Percentiles rank a stretch among this genome's conserved stretches.
These are phyloP conservation scores for Procambarus clarkii DNA, from an alignment of 1,140 invertebrate species.

Conservation along the genomic window DNA sequence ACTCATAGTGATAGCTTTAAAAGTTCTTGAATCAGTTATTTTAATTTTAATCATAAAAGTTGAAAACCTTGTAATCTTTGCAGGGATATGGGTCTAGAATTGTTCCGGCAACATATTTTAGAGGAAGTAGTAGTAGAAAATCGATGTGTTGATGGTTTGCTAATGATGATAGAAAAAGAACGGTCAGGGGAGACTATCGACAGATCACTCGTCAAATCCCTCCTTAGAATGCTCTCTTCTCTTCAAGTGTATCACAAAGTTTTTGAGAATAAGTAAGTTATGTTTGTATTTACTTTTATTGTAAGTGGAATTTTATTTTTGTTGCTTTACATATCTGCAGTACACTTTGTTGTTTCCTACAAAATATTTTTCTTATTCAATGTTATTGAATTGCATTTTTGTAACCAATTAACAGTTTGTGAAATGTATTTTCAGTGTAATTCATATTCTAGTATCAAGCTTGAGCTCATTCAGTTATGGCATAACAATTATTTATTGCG, in stretches of 20 bases:
- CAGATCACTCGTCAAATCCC: slow-evolving; percentile 92
- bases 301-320: background rate
- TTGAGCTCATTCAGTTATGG: too few species aligned
- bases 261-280: slow-evolving; percentile 89
- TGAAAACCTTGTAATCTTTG: slow-evolving; percentile 71
- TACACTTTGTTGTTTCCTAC: background rate
- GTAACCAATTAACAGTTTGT: too few species aligned
- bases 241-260: slow-evolving; percentile 96
- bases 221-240: slow-evolving; percentile 97
- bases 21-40: too few species aligned
- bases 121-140: slow-evolving; percentile 93
- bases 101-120: slow-evolving; percentile 95
- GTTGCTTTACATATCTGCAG: too few species aligned
- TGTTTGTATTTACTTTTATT: background rate
- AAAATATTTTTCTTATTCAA: slow-evolving; percentile 1
- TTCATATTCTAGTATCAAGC: too few species aligned
- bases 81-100: slow-evolving; percentile 97
- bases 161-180: slow-evolving; percentile 96
- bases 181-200: slow-evolving; percentile 95
- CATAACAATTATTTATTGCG: too few species aligned
- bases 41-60: too few species aligned
- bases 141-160: slow-evolving; percentile 94
- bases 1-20: too few species aligned
- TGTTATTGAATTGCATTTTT: too few species aligned
- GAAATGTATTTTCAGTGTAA: too few species aligned